Evolutionary conservation across 1,140 invertebrate genomes (phyloP), one percentile per base, ranked within the genome.

Genomic region (Drosophila orena): DNA sequence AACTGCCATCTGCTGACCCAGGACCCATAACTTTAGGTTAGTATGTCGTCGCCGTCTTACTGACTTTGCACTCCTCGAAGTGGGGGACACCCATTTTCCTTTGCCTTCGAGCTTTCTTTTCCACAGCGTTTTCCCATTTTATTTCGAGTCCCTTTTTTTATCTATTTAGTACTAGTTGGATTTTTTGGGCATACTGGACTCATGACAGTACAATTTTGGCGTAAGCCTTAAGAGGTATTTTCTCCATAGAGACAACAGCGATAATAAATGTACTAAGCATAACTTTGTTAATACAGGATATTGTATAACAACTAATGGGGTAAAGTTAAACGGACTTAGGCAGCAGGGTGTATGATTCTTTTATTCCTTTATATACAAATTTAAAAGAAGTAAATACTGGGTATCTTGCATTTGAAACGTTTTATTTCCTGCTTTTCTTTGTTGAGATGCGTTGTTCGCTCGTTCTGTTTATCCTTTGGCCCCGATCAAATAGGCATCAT

Each of bases 401-500:
- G 65, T 70, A 70, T 57, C 37, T 14, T 10, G 0, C 1, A 27
- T 20, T 35, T 15, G 10, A 6, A 14, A 12, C 15, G 4, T 24
- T 38, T 14, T 4, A 15, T 20, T 38, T 3, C 6, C 38, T 6
- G 10, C 12, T 27, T 56, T 55, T 59, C 52, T 68, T 77, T 66
- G 66, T 34, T 81, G 49, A 52, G 73, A 53, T 77, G 74, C 49
- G 56, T 27, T 57, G 35, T 22, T 40, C 37, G 59, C 62, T 65
- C 57, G 77, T 79, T 79, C 81, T 88, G 75, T 74, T 88, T 88
- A 83, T 86, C 76, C 79, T 88, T 83, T 79, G 65, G 65, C 74
- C 83, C 83, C 78, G 84, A 88, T 88, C 84, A 89, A 88, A 88
- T 88, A 88, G 83, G 84, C 83, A 89, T 88, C 75, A 89, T 88